These are phyloP conservation scores for Enteromius argenteus DNA, from an alignment of 2,797 vertebrate genomes.

Conservation along the genomic window DNA sequence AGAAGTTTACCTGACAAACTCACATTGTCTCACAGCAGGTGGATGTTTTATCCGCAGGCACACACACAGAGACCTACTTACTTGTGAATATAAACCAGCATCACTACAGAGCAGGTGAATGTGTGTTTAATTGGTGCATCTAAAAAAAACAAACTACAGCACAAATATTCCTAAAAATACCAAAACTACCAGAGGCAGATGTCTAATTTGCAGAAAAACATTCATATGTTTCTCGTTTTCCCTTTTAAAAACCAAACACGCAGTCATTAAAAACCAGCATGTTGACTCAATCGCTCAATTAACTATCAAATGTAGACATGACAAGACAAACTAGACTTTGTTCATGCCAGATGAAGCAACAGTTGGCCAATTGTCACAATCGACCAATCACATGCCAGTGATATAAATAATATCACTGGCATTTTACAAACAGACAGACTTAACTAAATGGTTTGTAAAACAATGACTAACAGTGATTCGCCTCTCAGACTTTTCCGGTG, in stretches of 20 bases:
- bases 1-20: constrained; percentile 41
- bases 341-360: constrained; percentile 25
- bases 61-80: constrained; percentile 44
- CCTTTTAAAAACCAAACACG: neutral
- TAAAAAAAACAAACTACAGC: neutral
- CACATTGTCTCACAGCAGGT: constrained; percentile 24
- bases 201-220: constrained; percentile 13
- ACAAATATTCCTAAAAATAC: constrained; percentile 33
- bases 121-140: constrained; percentile 20
- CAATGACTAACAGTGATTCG: neutral
- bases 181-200: constrained; percentile 9
- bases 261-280: constrained; percentile 4
- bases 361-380: constrained; percentile 20
- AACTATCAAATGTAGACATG: constrained; percentile 16
- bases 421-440: constrained; percentile 12
- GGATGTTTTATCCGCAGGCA: constrained; percentile 53
- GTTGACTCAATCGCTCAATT: constrained; percentile 15
- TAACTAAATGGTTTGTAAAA: constrained; percentile 33
- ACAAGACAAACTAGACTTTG: neutral
- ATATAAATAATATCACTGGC: constrained; percentile 14
- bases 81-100: constrained; percentile 58
- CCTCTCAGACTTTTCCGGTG: neutral
- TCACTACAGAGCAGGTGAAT: constrained; percentile 49
- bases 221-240: neutral
- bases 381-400: constrained; percentile 2